Evolutionary conservation across 1,140 invertebrate genomes (phyloP), one percentile per base, ranked within the genome.

Genomic region (Cyrtorhinus lividipennis): DNA sequence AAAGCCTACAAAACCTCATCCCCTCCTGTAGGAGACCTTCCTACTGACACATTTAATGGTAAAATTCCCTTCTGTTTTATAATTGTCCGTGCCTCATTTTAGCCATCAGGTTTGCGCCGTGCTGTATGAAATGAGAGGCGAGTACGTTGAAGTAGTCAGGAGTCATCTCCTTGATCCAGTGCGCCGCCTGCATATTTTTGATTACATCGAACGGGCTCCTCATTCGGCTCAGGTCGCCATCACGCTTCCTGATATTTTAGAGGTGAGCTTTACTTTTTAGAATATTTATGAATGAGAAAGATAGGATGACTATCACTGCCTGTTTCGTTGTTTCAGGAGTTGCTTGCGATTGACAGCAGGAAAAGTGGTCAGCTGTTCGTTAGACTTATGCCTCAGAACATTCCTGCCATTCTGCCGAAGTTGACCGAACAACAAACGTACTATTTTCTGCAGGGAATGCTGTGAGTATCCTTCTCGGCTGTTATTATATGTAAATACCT

Each of bases 71-170:
- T n/a, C n/a, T n/a, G n/a, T n/a, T n/a, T n/a, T n/a, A n/a, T n/a
- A n/a, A n/a, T n/a, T n/a, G n/a, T n/a, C n/a, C n/a, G n/a, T n/a
- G n/a, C n/a, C n/a, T n/a, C n/a, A n/a, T n/a, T 70, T 62, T 71
- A 83, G 82, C 69, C 83, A 77, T 67, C 76, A 80, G 20, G 80
- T 84, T 1, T 82, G 81, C 74, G 81, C 83, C 67, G 72, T 78
- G 63, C 67, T 85, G 22, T 81, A 83, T 71, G 77, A 80, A 67
- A 74, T 78, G 66, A 72, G 74, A 62, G 72, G 76, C 56, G 74
- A 81, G 58, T 79, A 76, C 70, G 73, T 77, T 62, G 76, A 80
- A 69, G 79, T 84, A 60, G 69, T 84, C 8, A 73, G 73, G 20
- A 81, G 80, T 68, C 83, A 83, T 70, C 67, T 83, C 24, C 69